Evolutionary conservation across 2,888 invertebrate species (phyloP).

Genomic region (Conistra vaccinii): DNA sequence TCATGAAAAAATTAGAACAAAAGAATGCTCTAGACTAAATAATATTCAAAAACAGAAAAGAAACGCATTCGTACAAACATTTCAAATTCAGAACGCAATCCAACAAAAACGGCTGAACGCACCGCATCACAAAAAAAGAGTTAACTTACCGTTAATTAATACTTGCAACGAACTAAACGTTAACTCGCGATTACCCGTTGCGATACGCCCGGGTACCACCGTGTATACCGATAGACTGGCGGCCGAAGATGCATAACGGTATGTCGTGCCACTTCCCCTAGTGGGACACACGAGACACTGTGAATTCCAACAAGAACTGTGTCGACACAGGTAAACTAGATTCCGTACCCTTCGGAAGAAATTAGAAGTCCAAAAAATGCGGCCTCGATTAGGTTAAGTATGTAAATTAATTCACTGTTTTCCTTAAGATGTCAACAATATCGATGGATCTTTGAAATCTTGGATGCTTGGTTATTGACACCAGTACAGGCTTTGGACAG

Average conservation of each 20-base stretch:
- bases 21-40: neutral
- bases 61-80: constrained; percentile 23
- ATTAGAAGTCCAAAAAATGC: constrained; percentile 54
- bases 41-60: constrained; percentile 7
- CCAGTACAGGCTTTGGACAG: neutral
- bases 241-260: constrained; percentile 81
- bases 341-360: constrained; percentile 60
- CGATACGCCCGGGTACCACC: constrained; percentile 76
- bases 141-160: constrained; percentile 79
- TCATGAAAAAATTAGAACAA: neutral
- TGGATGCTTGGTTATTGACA: neutral
- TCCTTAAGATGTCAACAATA: constrained; percentile 26
- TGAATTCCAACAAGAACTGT: constrained; percentile 65
- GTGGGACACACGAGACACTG: constrained; percentile 64
- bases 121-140: constrained; percentile 57
- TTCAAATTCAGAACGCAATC: constrained; percentile 51
- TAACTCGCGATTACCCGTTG: constrained; percentile 63
- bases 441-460: constrained; percentile 21
- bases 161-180: constrained; percentile 61
- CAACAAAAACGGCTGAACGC: constrained; percentile 45
- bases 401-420: constrained; percentile 54
- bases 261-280: constrained; percentile 83
- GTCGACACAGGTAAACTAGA: constrained; percentile 63
- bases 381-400: constrained; percentile 41
- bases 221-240: constrained; percentile 80